phyloP scores from a whole-genome alignment of 2,888 invertebrate species.

The Aelia acuminata region DNA sequence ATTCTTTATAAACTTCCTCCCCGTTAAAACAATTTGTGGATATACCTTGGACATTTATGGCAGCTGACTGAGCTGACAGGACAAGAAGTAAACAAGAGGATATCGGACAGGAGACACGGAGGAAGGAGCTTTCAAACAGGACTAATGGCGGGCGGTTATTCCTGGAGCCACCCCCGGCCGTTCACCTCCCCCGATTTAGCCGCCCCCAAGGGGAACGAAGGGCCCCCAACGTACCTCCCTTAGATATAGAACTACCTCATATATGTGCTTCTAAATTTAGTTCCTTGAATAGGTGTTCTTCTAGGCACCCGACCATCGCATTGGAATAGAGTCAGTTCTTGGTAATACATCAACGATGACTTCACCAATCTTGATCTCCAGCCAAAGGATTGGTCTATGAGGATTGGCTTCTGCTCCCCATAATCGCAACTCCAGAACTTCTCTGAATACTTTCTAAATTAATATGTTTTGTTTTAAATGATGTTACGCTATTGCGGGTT shows the following conservation, averaged over 20 bases:
- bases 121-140: slow-evolving; percentile 48
- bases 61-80: slow-evolving; percentile 30
- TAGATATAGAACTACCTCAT: not conserved
- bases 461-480: too few relatives aligned
- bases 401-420: not conserved
- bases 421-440: not conserved
- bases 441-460: too few relatives aligned
- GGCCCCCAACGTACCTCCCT: not conserved
- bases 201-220: slow-evolving; percentile 7
- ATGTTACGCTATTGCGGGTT: too few relatives aligned
- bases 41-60: not conserved
- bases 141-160: slow-evolving; percentile 20
- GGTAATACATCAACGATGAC: not conserved
- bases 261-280: slow-evolving; percentile 1
- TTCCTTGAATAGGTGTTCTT: not conserved
- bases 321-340: not conserved
- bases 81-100: slow-evolving; percentile 38
- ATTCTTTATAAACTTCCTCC: slow-evolving; percentile 9
- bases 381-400: not conserved
- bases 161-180: slow-evolving; percentile 35
- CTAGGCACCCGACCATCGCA: not conserved
- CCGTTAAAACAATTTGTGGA: slow-evolving; percentile 31
- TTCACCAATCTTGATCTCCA: not conserved
- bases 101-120: slow-evolving; percentile 35
- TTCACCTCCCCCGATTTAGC: slow-evolving; percentile 47